Base-by-base conservation (phyloP, 2,888 invertebrate genomes). In the Perizoma affinitatum region DNA sequence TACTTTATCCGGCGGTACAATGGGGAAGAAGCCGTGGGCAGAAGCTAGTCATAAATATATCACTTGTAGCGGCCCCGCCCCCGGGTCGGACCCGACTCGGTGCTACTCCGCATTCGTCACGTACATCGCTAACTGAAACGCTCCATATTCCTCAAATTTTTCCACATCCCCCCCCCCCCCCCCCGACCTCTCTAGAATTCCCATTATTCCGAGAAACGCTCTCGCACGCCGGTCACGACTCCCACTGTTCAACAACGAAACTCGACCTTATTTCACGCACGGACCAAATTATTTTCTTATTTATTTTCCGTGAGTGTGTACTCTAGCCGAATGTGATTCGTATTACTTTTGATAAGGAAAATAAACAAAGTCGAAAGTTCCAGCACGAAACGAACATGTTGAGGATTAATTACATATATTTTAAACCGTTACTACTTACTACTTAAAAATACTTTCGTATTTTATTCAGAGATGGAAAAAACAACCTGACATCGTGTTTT, bases 151-250 rank as follows among this genome's bases (percentile, higher is more conserved):
- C 61, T 61, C 45, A 66, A 63, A 63, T 61, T 59, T 66, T 65
- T 61, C 59, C 68, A 61, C 68, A 58, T 49, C 58, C 59, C n/a
- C n/a, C n/a, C n/a, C n/a, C n/a, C n/a, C n/a, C n/a, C n/a, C n/a
- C n/a, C n/a, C 50, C 55, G 48, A 47, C 41, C 64, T 58, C 55
- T 49, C 41, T 57, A 63, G 63, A 64, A 66, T 69, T 63, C 60
- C 58, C 63, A 67, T 67, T 64, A 64, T 54, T 55, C 51, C 48
- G 11, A 43, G 47, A 47, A 58, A 46, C 51, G 61, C 34, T 63
- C 61, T 58, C 60, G 65, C 63, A 58, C 60, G 58, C 61, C 34
- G 55, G 58, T 64, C 68, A 63, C 65, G 65, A 50, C 40, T 51
- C 51, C 6, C 44, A 48, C 44, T 41, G 50, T 46, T 50, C 38